Evolutionary conservation across 2,113 vertebrate species (phyloP), one percentile per base, ranked within the genome.

Genomic region (Xenopus borealis): DNA sequence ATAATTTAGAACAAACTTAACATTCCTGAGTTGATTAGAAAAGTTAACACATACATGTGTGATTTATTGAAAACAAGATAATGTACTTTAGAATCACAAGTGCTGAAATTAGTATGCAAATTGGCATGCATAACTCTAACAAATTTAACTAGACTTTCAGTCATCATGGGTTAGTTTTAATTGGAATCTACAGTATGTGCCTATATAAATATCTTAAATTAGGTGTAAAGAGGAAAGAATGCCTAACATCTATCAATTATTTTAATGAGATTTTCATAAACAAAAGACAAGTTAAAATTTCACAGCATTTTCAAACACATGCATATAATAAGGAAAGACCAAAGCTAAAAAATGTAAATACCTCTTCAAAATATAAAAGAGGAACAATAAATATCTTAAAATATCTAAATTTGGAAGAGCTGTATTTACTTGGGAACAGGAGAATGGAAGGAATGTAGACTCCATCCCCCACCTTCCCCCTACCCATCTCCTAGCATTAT

Each of bases 181-280:
- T 74, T 74, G 53, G 63, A 67, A 66, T n/a, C 53, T 27, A n/a
- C n/a, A n/a, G n/a, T n/a, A 7, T 3, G 19, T 59, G 61, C 47
- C 30, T 53, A 52, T 67, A 67, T 74, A 66, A 74, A 66, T 61
- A 61, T 27, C 19, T 46, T 19, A 66, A 74, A 74, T 74, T 74
- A 27, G 64, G 64, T 74, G 64, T 72, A 50, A 63, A 45, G 17
- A 27, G 63, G n/a, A 67, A 59, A 58, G 71, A 74, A 66, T 59
- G 62, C 52, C 18, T 73, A 30, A 52, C 11, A 11, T 66, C 27
- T 10, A 30, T 52, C 53, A 66, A 66, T 74, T 59, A 66, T 74
- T 47, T 33, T 59, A 74, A 74, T 66, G 50, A 57, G 50, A 10
- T 17, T 57, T 57, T 12, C 16, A 72, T 57, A 72, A 53, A 72